phyloP scores from a whole-genome alignment of 2,797 vertebrate genomes.

The Microctenopoma lineatum region DNA sequence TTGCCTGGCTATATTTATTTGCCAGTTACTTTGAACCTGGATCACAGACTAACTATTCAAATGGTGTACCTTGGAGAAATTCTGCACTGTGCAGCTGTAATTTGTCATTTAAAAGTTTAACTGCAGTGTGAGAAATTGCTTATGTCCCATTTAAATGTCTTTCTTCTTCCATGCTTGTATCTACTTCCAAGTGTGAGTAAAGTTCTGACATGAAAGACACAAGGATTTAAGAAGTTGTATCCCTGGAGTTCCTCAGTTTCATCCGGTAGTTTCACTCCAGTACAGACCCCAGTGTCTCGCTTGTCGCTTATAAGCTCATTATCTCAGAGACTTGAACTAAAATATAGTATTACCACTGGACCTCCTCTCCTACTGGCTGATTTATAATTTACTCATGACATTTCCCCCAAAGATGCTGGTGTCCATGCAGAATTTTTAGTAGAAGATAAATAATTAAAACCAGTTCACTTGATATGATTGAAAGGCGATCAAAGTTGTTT shows the following conservation, averaged over 20 bases:
- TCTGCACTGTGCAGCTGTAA: constrained; percentile 17
- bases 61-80: constrained; percentile 36
- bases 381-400: constrained; percentile 74
- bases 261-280: constrained; percentile 64
- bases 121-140: constrained; percentile 73
- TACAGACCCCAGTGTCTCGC: constrained; percentile 31
- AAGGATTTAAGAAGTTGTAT: constrained; percentile 79
- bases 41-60: constrained; percentile 34
- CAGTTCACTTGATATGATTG: constrained; percentile 56
- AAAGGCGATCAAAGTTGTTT: constrained; percentile 60
- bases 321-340: constrained; percentile 77
- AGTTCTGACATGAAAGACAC: constrained; percentile 78
- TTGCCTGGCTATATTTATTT: no score
- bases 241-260: constrained; percentile 72
- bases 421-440: constrained; percentile 49
- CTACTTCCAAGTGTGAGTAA: constrained; percentile 57
- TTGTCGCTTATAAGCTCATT: constrained; percentile 82
- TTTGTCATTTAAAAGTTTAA: constrained; percentile 58
- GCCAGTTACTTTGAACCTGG: constrained; percentile 4
- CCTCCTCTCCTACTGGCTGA: constrained; percentile 68
- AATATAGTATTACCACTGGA: constrained; percentile 77
- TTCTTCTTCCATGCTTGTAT: constrained; percentile 59
- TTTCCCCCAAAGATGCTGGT: constrained; percentile 68
- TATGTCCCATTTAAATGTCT: constrained; percentile 75
- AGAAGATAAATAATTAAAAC: constrained; percentile 78